These are phyloP conservation scores for Chloebia gouldiae DNA, from an alignment of 2,113 vertebrate genomes.

Conservation along the genomic window DNA sequence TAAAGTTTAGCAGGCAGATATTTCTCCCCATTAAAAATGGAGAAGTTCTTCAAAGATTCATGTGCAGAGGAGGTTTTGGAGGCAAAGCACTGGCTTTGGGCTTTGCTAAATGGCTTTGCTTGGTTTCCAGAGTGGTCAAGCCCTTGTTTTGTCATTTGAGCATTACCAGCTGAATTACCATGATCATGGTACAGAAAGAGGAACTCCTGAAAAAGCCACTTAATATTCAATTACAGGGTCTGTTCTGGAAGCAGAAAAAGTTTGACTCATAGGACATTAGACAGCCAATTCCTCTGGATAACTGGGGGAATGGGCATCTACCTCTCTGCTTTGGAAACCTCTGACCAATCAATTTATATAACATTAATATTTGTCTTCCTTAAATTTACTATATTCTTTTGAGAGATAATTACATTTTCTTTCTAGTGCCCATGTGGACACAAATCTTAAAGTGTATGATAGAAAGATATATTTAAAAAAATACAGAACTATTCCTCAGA, in stretches of 20 bases:
- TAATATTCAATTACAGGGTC: background rate
- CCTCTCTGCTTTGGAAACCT: background rate
- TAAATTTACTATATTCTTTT: slow-evolving; percentile 32
- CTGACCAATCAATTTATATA: background rate
- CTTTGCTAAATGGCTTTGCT: background rate
- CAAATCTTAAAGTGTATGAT: background rate
- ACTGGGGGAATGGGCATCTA: background rate
- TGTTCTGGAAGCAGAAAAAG: background rate
- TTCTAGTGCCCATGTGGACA: background rate
- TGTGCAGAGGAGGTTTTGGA: background rate
- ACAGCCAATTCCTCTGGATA: background rate
- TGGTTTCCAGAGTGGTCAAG: background rate
- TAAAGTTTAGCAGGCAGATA: slow-evolving; percentile 68
- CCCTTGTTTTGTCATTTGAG: background rate
- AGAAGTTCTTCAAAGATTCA: slow-evolving; percentile 56
- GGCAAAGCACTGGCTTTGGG: background rate
- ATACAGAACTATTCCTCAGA: background rate
- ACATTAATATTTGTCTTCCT: slow-evolving; percentile 10
- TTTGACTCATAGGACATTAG: background rate
- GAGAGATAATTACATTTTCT: slow-evolving; percentile 16
- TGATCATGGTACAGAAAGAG: background rate
- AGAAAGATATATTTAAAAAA: background rate
- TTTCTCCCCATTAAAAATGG: slow-evolving; percentile 66
- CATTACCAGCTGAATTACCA: background rate
- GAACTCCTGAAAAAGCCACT: background rate